These are phyloP conservation scores for Oryzias celebensis DNA, from an alignment of 2,113 vertebrate genomes.

Conservation along the genomic window DNA sequence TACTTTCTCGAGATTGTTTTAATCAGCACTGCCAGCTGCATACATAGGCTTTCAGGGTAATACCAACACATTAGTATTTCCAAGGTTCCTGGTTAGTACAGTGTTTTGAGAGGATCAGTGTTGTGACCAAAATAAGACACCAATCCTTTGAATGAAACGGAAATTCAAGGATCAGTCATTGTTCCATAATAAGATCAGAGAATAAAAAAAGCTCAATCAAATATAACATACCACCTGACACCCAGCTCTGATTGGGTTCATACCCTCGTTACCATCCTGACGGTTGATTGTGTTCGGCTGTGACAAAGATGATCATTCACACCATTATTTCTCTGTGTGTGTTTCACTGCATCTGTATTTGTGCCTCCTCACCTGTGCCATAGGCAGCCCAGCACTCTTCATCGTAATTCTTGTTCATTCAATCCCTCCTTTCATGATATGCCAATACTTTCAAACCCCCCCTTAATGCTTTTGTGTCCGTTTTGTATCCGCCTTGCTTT, in stretches of 20 bases:
- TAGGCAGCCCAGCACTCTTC: conserved; percentile 24
- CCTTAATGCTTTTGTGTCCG: conserved; percentile 37
- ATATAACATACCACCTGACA: conserved; percentile 18
- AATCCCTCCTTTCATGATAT: conserved; percentile 22
- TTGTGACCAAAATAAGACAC: background rate
- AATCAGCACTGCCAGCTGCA: too few species aligned
- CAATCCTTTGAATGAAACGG: background rate
- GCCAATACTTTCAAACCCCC: conserved; percentile 8
- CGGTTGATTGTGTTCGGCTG: conserved; percentile 30
- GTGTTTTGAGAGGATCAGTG: background rate
- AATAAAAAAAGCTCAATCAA: conserved; percentile 17
- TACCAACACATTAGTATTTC: background rate
- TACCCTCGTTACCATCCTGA: conserved; percentile 24
- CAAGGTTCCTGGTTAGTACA: background rate
- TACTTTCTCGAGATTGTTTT: too few species aligned
- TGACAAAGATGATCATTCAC: conserved; percentile 51
- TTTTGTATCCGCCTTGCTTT: conserved; percentile 38
- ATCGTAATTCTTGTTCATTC: conserved; percentile 14
- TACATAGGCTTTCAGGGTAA: too few species aligned
- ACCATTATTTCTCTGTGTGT: conserved; percentile 53
- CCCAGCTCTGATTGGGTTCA: conserved; percentile 21
- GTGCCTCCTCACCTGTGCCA: conserved; percentile 21
- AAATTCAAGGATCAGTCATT: conserved; percentile 1
- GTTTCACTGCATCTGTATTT: conserved; percentile 25
- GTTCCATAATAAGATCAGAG: conserved; percentile 5